These are phyloP conservation scores for Setipinna tenuifilis DNA, from an alignment of 2,797 vertebrate species.

Conservation along the genomic window DNA sequence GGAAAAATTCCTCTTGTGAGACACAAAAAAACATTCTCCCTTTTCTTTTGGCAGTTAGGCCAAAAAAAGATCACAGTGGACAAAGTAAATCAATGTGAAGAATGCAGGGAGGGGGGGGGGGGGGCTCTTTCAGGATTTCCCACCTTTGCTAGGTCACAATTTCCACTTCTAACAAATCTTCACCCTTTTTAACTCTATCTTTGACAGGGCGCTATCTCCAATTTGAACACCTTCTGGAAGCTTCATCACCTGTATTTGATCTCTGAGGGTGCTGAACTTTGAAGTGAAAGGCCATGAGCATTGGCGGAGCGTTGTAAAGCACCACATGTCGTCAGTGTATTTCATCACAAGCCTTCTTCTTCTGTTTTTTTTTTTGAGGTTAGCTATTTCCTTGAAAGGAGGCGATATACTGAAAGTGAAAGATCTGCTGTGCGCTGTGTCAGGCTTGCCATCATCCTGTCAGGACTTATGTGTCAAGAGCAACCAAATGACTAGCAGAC, in stretches of 20 bases:
- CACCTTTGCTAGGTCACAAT: not conserved
- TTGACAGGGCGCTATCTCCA: conserved; percentile 26
- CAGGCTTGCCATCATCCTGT: not conserved
- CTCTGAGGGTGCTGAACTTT: conserved; percentile 18
- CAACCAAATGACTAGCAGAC: not conserved
- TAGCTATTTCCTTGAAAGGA: not conserved
- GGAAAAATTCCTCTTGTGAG: not conserved
- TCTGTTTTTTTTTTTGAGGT: no score
- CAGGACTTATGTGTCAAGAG: not conserved
- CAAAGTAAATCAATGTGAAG: not conserved
- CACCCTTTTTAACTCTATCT: conserved; percentile 22
- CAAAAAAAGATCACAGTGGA: not conserved
- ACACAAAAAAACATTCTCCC: not conserved
- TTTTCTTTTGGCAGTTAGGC: no score
- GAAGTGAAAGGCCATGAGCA: not conserved
- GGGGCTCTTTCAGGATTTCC: conserved; percentile 3
- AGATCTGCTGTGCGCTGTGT: not conserved
- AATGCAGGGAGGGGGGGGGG: not conserved
- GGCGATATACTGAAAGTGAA: not conserved
- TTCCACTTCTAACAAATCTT: conserved; percentile 19
- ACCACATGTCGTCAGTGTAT: conserved; percentile 2
- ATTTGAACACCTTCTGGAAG: not conserved
- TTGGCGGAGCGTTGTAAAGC: not conserved
- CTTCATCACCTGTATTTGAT: conserved; percentile 20
- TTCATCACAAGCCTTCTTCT: not conserved